phyloP scores from a whole-genome alignment of 2,113 vertebrate species.

The Sus scrofa region T2T-Sscrofa CM000812.6:81453501-81454000 shows the following conservation, averaged over 20 bases:
- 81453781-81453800: background rate
- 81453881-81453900: background rate
- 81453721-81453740: conserved; percentile 1
- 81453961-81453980: background rate
- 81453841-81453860: background rate
- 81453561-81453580: background rate
- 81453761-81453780: background rate
- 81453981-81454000: background rate
- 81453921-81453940: background rate
- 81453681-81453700: background rate
- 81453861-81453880: background rate
- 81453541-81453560: background rate
- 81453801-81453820: conserved; percentile 49
- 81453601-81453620: background rate
- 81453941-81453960: background rate
- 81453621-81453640: background rate
- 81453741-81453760: background rate
- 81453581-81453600: background rate
- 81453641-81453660: conserved; percentile 9
- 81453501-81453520: background rate
- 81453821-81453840: background rate
- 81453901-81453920: conserved; percentile 28
- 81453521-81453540: conserved; percentile 37
- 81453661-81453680: background rate
- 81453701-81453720: background rate